Evolutionary conservation across 2,888 invertebrate species (phyloP).

Genomic region (Euzophera pinguis): DNA sequence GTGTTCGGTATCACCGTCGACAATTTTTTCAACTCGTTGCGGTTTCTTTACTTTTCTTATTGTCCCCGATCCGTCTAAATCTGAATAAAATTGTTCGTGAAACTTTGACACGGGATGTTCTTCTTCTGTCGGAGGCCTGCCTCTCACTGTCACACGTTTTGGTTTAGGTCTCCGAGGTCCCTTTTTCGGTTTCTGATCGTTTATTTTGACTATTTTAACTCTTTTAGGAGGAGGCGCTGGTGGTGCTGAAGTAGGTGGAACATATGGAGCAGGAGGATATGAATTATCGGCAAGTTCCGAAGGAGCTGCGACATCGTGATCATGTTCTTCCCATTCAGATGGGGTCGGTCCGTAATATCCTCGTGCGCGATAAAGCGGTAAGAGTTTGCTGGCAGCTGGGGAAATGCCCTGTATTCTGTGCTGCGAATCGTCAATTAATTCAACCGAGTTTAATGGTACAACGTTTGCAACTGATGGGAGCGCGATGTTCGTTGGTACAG

Average conservation of each 20-base stretch:
- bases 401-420: constrained; percentile 39
- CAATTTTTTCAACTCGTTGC: constrained; percentile 72
- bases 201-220: constrained; percentile 62
- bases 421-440: constrained; percentile 54
- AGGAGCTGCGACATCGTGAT: constrained; percentile 54
- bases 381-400: constrained; percentile 55
- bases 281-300: constrained; percentile 44
- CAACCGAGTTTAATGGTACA: constrained; percentile 55
- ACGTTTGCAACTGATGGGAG: constrained; percentile 53
- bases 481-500: constrained; percentile 54
- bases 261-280: constrained; percentile 44
- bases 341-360: constrained; percentile 71
- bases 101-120: constrained; percentile 65
- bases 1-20: constrained; percentile 75
- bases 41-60: constrained; percentile 69
- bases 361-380: constrained; percentile 67
- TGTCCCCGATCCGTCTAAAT: constrained; percentile 64
- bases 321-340: constrained; percentile 56
- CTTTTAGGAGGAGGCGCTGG: constrained; percentile 48
- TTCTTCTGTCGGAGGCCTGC: constrained; percentile 51
- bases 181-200: constrained; percentile 58
- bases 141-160: constrained; percentile 50
- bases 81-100: constrained; percentile 74
- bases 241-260: constrained; percentile 35
- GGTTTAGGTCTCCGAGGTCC: constrained; percentile 53